phyloP scores from a whole-genome alignment of 2,888 invertebrate genomes.

The Melanostoma mellinum region DNA sequence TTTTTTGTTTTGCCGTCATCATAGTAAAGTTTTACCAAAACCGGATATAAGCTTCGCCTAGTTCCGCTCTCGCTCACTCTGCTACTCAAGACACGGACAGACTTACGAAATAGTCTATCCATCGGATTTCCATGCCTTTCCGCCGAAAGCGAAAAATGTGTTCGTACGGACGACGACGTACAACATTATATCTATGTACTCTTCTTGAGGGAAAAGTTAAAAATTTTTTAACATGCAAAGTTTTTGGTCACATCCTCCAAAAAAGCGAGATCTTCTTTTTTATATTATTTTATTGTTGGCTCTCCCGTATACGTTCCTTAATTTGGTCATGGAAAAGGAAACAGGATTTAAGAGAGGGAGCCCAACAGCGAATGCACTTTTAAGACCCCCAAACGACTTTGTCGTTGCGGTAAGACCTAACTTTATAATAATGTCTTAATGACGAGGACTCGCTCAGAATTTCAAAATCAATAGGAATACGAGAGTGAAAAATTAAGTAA shows the following conservation, averaged over 20 bases:
- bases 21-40: slow-evolving; percentile 60
- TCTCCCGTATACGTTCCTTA: slow-evolving; percentile 17
- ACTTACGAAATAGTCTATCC: slow-evolving; percentile 51
- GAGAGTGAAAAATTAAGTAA: neutral
- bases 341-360: slow-evolving; percentile 30
- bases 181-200: slow-evolving; percentile 5
- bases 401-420: slow-evolving; percentile 70
- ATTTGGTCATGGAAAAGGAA: slow-evolving; percentile 47
- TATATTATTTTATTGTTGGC: neutral
- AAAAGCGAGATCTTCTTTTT: slow-evolving; percentile 26
- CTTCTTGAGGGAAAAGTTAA: slow-evolving; percentile 48
- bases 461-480: slow-evolving; percentile 70
- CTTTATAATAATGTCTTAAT: slow-evolving; percentile 73
- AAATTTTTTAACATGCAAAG: slow-evolving; percentile 71
- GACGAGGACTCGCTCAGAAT: slow-evolving; percentile 69
- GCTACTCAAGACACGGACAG: slow-evolving; percentile 33
- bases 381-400: slow-evolving; percentile 64
- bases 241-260: slow-evolving; percentile 66
- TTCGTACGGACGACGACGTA: neutral
- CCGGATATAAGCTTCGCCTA: slow-evolving; percentile 70
- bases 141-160: slow-evolving; percentile 32
- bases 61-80: slow-evolving; percentile 39
- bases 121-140: slow-evolving; percentile 59
- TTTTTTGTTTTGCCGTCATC: slow-evolving; percentile 65
- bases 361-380: slow-evolving; percentile 62